Evolutionary conservation across 1,140 invertebrate genomes (phyloP).

Genomic region (Aphaenogaster ashmeadi): DNA sequence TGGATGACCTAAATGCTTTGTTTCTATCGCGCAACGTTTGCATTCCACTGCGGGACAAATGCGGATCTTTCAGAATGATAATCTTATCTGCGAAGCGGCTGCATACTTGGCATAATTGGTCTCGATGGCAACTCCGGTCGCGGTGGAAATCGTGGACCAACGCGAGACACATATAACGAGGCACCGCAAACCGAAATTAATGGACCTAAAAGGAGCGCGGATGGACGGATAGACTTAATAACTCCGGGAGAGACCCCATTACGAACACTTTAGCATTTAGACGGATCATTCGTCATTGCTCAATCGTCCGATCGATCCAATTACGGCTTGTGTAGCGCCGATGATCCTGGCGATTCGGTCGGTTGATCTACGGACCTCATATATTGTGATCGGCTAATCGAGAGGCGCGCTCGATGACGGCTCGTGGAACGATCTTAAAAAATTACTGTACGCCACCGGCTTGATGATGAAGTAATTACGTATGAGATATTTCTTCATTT

Average conservation of each 20-base stretch:
- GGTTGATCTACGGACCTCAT: conserved; percentile 67
- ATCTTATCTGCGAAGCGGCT: conserved; percentile 64
- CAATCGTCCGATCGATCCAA: conserved; percentile 77
- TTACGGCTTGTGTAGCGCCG: conserved; percentile 71
- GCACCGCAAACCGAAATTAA: conserved; percentile 70
- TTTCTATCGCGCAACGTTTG: conserved; percentile 4
- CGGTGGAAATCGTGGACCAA: conserved; percentile 39
- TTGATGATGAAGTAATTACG: background rate
- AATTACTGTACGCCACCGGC: background rate
- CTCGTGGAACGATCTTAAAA: conserved; percentile 45
- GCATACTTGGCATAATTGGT: conserved; percentile 60
- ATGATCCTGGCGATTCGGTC: conserved; percentile 68
- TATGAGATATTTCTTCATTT: conserved; percentile 20
- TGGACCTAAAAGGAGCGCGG: conserved; percentile 56
- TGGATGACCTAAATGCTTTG: conserved; percentile 29
- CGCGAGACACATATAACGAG: conserved; percentile 61
- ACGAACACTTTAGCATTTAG: conserved; percentile 69
- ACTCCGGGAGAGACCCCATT: conserved; percentile 74
- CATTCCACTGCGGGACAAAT: conserved; percentile 30
- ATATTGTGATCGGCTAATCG: conserved; percentile 75
- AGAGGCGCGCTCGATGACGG: conserved; percentile 63
- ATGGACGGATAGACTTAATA: conserved; percentile 73
- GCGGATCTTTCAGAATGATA: conserved; percentile 59
- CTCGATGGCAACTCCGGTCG: background rate
- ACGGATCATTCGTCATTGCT: conserved; percentile 78